Conservation (phyloP, 2,888 invertebrate genomes). For the Baccha elongata region DNA sequence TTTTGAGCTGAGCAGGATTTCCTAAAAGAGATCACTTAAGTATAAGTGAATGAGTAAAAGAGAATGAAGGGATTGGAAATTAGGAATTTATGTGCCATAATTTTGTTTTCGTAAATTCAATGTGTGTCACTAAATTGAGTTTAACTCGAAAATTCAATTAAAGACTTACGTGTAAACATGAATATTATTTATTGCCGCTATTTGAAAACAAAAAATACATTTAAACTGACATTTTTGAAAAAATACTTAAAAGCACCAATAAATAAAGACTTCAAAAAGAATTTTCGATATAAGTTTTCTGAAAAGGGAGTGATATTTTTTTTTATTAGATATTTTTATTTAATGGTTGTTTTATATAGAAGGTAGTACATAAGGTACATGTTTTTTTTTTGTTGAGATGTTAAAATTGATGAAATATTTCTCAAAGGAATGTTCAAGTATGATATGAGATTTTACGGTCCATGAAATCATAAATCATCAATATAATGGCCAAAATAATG, state of each 20-base stretch:
- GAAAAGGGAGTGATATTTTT: background rate
- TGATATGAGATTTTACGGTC: conserved; percentile 27
- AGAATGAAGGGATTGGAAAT: background rate
- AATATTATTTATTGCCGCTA: conserved; percentile 48
- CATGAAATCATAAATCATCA: conserved; percentile 36
- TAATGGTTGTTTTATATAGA: background rate
- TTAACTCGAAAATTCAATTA: conserved; percentile 49
- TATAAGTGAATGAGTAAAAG: conserved; percentile 1
- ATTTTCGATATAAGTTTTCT: too few species aligned
- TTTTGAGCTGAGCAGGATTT: conserved; percentile 16
- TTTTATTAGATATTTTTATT: background rate
- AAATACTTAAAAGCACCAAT: too few species aligned
- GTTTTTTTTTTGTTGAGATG: conserved; percentile 15
- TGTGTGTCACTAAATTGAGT: conserved; percentile 54
- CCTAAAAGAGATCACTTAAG: conserved; percentile 23
- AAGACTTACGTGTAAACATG: conserved; percentile 23
- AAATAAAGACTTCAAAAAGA: too few species aligned
- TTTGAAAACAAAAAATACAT: too few species aligned
- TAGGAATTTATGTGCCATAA: conserved; percentile 49
- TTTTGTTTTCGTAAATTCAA: conserved; percentile 30
- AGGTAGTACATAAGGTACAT: background rate
- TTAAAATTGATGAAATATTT: conserved; percentile 58
- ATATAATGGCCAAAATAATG: background rate
- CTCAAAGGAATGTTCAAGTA: conserved; percentile 29
- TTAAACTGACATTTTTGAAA: too few species aligned